Evolutionary conservation across 2,113 vertebrate species (phyloP).

Genomic region (Chloebia gouldiae): DNA sequence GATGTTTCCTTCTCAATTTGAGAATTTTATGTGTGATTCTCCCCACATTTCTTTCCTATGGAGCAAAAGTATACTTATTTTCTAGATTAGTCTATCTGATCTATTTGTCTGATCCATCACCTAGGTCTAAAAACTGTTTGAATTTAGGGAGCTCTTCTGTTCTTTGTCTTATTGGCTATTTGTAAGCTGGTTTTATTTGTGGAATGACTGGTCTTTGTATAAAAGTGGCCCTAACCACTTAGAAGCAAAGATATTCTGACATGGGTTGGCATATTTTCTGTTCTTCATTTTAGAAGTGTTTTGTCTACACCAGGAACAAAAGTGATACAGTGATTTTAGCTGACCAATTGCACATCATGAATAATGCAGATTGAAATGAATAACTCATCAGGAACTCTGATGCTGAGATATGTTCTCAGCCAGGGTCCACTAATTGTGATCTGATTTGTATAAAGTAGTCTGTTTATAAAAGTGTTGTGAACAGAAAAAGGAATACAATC

Average conservation of each 20-base stretch:
- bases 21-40: not conserved
- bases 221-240: not conserved
- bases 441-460: not conserved
- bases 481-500: not conserved
- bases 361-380: constrained; percentile 55
- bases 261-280: not conserved
- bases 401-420: constrained; percentile 16
- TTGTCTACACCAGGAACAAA: constrained; percentile 2
- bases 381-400: constrained; percentile 27
- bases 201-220: not conserved
- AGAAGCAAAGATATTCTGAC: not conserved
- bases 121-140: not conserved
- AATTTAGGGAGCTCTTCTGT: not conserved
- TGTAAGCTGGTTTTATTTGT: not conserved
- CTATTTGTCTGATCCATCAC: not conserved
- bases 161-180: not conserved
- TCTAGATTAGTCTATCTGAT: not conserved
- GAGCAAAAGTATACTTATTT: not conserved
- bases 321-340: not conserved
- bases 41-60: not conserved
- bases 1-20: not conserved
- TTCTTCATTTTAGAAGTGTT: not conserved
- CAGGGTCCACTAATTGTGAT: constrained; percentile 41
- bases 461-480: not conserved
- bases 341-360: constrained; percentile 48